phyloP scores from a whole-genome alignment of 1,140 invertebrate genomes.

The Megalopta genalis region DNA sequence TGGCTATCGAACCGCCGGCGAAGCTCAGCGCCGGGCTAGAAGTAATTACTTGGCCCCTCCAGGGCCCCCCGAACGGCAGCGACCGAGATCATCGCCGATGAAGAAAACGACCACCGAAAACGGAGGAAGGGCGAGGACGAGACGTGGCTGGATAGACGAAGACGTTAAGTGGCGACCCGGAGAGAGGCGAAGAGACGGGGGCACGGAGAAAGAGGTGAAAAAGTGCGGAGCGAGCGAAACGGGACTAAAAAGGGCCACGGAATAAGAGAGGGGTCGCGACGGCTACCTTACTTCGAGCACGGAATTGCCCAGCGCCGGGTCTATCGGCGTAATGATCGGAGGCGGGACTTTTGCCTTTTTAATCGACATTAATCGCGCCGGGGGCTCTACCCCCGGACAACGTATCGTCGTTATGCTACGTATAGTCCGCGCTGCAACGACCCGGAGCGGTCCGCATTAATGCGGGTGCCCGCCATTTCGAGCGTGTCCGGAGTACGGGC shows the following conservation, averaged over 20 bases:
- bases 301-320: conserved; percentile 64
- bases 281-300: conserved; percentile 74
- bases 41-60: conserved; percentile 75
- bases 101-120: conserved; percentile 18
- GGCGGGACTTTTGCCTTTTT: conserved; percentile 71
- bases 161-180: conserved; percentile 24
- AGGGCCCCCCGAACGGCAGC: conserved; percentile 48
- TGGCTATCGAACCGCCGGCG: conserved; percentile 75
- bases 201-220: conserved; percentile 22
- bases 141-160: conserved; percentile 45
- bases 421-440: conserved; percentile 37
- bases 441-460: conserved; percentile 50
- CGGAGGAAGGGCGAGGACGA: conserved; percentile 43
- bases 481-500: background rate
- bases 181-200: background rate
- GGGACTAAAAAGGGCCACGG: conserved; percentile 48
- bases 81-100: conserved; percentile 35
- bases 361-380: conserved; percentile 75
- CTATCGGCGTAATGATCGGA: conserved; percentile 66
- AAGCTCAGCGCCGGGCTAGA: conserved; percentile 74
- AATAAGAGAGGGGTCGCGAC: conserved; percentile 52
- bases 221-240: conserved; percentile 48
- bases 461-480: conserved; percentile 43
- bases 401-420: conserved; percentile 42
- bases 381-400: conserved; percentile 53